phyloP scores from a whole-genome alignment of 1,140 invertebrate genomes.

The Heliconius hewitsoni region DNA sequence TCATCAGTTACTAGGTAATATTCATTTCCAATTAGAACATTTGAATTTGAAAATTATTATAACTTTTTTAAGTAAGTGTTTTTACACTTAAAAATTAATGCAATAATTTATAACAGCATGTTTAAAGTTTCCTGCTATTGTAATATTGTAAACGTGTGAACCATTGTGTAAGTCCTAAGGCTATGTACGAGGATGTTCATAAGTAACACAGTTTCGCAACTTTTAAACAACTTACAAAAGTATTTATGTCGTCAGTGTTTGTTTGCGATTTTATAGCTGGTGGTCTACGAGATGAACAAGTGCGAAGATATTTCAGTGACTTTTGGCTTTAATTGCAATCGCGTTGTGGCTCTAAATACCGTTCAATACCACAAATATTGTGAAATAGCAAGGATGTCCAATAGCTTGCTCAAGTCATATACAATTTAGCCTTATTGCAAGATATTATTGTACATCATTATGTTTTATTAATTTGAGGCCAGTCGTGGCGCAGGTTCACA shows the following conservation, averaged over 20 bases:
- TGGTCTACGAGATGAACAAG: slow-evolving; percentile 34
- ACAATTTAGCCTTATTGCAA: not conserved
- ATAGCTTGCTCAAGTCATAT: not conserved
- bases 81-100: not conserved
- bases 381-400: slow-evolving; percentile 19
- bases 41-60: not conserved
- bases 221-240: slow-evolving; percentile 17
- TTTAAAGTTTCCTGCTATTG: slow-evolving; percentile 16
- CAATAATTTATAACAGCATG: not conserved
- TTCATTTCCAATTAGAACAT: not conserved
- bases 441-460: not conserved
- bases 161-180: slow-evolving; percentile 24
- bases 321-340: slow-evolving; percentile 20
- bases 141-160: slow-evolving; percentile 22
- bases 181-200: slow-evolving; percentile 41
- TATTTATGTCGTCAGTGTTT: slow-evolving; percentile 41
- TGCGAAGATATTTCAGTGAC: slow-evolving; percentile 18
- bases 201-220: slow-evolving; percentile 56
- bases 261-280: slow-evolving; percentile 33
- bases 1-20: not conserved
- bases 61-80: too few species aligned
- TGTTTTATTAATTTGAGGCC: too few species aligned
- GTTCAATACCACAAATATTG: slow-evolving; percentile 20
- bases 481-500: too few species aligned
- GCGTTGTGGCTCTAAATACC: slow-evolving; percentile 13